These are phyloP conservation scores for Lithobates sylvaticus DNA, from an alignment of 2,797 vertebrate genomes.

Conservation along the genomic window DNA sequence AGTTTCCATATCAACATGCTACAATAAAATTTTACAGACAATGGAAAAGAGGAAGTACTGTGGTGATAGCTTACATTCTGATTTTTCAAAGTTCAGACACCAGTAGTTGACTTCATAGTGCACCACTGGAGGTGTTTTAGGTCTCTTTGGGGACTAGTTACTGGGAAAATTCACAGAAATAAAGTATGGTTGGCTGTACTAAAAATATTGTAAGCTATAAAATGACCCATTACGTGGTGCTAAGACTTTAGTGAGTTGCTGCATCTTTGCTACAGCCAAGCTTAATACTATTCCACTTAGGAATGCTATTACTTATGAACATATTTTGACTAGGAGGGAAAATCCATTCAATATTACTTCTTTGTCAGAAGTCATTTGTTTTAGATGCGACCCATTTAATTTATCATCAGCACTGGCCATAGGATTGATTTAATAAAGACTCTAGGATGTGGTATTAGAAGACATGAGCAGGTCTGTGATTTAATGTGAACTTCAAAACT, in stretches of 20 bases:
- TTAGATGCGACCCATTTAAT: background rate
- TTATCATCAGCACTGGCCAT: background rate
- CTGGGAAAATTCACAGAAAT: background rate
- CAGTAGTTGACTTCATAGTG: background rate
- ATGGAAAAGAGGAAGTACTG: slow-evolving; percentile 2
- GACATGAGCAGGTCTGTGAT: background rate
- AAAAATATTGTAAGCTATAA: slow-evolving; percentile 18
- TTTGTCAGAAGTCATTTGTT: slow-evolving; percentile 1
- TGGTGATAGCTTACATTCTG: background rate
- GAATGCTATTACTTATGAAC: background rate
- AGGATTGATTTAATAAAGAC: background rate
- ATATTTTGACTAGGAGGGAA: background rate
- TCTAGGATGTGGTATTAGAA: background rate
- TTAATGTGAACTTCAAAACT: background rate
- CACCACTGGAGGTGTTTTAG: background rate
- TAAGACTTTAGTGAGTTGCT: background rate
- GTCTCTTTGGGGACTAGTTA: background rate
- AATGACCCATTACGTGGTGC: background rate
- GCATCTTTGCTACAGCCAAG: background rate
- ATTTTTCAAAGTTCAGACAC: slow-evolving; percentile 3
- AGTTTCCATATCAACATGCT: background rate
- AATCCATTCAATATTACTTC: background rate
- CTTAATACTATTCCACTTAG: background rate
- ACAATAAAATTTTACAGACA: slow-evolving; percentile 13
- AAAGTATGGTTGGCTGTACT: background rate